Percentiles rank a stretch among this genome's conserved stretches.
These are phyloP conservation scores for Pelosia muscerda DNA, from an alignment of 2,888 invertebrate species.

Conservation along the genomic window DNA sequence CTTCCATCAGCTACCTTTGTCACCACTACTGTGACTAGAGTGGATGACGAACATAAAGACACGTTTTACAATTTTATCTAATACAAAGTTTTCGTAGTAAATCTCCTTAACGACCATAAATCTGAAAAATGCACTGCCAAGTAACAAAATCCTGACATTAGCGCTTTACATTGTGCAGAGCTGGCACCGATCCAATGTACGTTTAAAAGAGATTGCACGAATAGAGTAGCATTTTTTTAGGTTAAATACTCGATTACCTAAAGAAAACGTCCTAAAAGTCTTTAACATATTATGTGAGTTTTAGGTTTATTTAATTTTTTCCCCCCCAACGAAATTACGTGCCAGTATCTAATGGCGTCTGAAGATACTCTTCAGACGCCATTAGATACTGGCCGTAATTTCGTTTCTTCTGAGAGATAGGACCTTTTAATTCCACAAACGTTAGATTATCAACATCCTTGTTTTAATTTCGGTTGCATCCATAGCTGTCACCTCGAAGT, in stretches of 20 bases:
- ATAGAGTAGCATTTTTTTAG: not conserved
- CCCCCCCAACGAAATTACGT: too few species aligned
- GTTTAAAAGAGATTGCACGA: slow-evolving; percentile 15
- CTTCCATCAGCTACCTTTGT: too few species aligned
- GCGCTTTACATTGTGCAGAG: slow-evolving; percentile 15
- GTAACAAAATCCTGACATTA: slow-evolving; percentile 27
- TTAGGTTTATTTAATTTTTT: not conserved
- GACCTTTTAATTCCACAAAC: too few species aligned
- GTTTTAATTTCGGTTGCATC: too few species aligned
- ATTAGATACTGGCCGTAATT: too few species aligned
- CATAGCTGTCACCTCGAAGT: too few species aligned
- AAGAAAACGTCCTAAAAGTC: not conserved
- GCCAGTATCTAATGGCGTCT: too few species aligned
- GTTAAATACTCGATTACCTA: not conserved
- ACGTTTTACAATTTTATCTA: not conserved
- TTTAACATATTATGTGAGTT: not conserved
- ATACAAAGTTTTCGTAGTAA: slow-evolving; percentile 24
- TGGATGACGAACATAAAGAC: not conserved
- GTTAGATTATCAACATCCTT: too few species aligned
- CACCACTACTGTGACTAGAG: not conserved
- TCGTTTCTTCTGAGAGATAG: too few species aligned
- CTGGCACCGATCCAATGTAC: slow-evolving; percentile 39
- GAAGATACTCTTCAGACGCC: too few species aligned
- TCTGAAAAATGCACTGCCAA: slow-evolving; percentile 29
- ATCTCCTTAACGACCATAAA: slow-evolving; percentile 38